Conservation (phyloP, 2,888 invertebrate species). For the Timema cristinae region DNA sequence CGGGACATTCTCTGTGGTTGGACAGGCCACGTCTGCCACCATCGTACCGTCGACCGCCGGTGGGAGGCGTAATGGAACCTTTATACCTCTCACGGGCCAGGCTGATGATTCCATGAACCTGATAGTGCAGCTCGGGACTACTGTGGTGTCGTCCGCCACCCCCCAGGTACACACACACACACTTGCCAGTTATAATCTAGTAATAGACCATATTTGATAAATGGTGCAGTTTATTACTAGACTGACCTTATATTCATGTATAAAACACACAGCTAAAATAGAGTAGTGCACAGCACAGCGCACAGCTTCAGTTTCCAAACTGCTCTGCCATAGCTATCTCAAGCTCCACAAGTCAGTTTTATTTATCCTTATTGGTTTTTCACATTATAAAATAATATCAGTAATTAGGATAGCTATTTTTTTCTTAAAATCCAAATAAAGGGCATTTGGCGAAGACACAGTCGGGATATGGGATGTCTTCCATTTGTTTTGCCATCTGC, state of each 20-base stretch:
- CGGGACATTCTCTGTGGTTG: slow-evolving; percentile 25
- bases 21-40: slow-evolving; percentile 21
- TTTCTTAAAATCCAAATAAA: neutral
- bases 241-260: neutral
- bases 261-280: neutral
- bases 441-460: neutral
- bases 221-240: too few species aligned
- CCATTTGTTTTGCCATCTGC: too few species aligned
- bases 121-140: slow-evolving; percentile 40
- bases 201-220: too few species aligned
- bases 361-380: neutral
- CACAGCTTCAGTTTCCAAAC: neutral
- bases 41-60: slow-evolving; percentile 18
- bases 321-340: too few species aligned
- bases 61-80: slow-evolving; percentile 20
- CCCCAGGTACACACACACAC: slow-evolving; percentile 34
- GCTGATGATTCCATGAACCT: slow-evolving; percentile 39
- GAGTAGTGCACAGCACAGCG: slow-evolving; percentile 14
- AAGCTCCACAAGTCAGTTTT: neutral
- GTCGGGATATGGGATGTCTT: neutral
- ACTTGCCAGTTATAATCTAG: too few species aligned
- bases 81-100: slow-evolving; percentile 23
- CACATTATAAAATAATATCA: neutral
- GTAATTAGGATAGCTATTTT: neutral
- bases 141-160: slow-evolving; percentile 21